Percentiles rank a stretch among this genome's conserved stretches.
Evolutionary conservation across 2,888 invertebrate genomes (phyloP).

Genomic region (Ashinkailepas kermadecensis): DNA sequence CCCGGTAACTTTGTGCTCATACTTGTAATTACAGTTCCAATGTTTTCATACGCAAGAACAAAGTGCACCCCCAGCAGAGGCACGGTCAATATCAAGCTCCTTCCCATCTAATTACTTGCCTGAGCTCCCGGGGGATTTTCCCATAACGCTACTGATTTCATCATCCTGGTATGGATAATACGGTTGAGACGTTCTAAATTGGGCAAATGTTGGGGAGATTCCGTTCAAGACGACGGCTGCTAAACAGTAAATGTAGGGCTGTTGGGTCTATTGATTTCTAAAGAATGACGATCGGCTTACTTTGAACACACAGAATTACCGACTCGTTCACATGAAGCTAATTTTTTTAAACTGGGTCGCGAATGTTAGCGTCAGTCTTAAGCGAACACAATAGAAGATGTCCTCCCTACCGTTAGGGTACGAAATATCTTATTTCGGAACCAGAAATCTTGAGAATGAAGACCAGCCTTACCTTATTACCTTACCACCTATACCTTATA

Average conservation of each 20-base stretch:
- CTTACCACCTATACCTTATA: too few relatives aligned
- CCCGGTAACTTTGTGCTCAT: neutral
- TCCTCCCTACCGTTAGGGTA: too few relatives aligned
- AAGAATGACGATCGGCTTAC: neutral
- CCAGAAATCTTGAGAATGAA: too few relatives aligned
- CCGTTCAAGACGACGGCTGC: neutral
- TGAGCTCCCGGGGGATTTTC: neutral
- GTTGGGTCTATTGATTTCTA: neutral
- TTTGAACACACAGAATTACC: too few relatives aligned
- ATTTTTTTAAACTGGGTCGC: too few relatives aligned
- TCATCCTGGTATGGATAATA: constrained; percentile 1
- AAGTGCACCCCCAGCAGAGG: neutral
- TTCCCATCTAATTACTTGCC: neutral
- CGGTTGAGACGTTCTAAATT: constrained; percentile 12
- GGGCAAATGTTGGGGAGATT: neutral
- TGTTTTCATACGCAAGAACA: neutral
- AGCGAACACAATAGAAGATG: too few relatives aligned
- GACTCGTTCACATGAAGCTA: too few relatives aligned
- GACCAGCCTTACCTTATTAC: too few relatives aligned
- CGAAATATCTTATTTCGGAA: too few relatives aligned
- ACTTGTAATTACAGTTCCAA: neutral
- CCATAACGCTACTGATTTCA: neutral
- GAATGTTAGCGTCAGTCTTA: too few relatives aligned
- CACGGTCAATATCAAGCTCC: neutral
- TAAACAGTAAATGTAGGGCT: too few relatives aligned